phyloP scores from a whole-genome alignment of 2,797 vertebrate genomes.

The Tragopan temminckii region DNA sequence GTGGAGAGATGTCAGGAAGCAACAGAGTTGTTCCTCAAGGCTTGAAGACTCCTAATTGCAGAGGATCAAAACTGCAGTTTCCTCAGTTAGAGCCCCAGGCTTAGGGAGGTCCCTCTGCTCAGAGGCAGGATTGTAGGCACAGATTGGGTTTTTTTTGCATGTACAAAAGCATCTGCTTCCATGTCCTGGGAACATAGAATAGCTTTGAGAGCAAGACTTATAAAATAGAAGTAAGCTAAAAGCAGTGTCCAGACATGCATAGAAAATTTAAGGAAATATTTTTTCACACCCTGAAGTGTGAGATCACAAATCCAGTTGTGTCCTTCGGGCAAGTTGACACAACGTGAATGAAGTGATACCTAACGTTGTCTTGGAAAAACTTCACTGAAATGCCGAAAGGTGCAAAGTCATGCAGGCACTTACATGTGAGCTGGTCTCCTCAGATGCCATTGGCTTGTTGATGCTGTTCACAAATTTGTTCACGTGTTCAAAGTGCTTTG shows the following conservation, averaged over 20 bases:
- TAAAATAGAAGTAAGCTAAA: neutral
- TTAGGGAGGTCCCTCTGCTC: neutral
- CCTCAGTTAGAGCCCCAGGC: neutral
- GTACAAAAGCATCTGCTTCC: neutral
- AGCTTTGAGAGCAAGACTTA: neutral
- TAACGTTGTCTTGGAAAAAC: neutral
- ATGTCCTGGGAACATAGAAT: neutral
- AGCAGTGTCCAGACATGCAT: neutral
- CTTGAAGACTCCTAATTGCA: neutral
- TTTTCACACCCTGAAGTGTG: neutral
- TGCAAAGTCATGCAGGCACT: neutral
- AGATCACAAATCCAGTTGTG: neutral
- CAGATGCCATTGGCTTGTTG: constrained; percentile 83
- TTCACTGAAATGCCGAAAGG: neutral
- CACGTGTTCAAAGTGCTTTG: constrained; percentile 87
- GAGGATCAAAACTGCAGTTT: neutral
- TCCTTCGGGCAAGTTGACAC: neutral
- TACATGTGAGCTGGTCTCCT: constrained; percentile 73
- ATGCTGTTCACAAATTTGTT: constrained; percentile 89
- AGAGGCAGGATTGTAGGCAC: neutral
- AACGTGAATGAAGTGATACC: neutral
- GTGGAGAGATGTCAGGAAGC: neutral
- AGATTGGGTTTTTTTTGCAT: neutral
- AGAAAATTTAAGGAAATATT: neutral
- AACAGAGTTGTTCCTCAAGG: neutral